A percentile compares a stretch with the other conserved stretches of the same genome.
Conservation (phyloP, 1,140 invertebrate genomes). For the Pachypsylla venusta region DNA sequence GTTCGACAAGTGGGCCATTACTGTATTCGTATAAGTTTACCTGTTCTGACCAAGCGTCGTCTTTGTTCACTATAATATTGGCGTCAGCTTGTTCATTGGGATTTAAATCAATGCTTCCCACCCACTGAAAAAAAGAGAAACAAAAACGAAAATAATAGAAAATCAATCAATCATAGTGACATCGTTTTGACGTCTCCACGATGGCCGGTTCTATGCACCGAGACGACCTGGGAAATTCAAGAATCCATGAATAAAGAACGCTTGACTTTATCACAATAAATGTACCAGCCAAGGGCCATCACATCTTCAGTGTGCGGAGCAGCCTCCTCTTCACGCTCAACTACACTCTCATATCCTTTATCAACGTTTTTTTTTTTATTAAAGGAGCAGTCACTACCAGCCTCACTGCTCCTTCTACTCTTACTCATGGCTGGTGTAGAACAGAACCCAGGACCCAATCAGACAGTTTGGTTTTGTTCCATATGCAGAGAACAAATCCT, state of each 20-base stretch:
- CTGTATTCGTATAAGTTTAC: conserved; percentile 29
- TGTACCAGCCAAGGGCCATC: too few relatives aligned
- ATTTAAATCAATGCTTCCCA: conserved; percentile 79
- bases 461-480: background rate
- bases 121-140: conserved; percentile 53
- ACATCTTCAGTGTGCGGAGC: background rate
- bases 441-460: background rate
- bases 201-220: too few relatives aligned
- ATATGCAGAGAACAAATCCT: background rate
- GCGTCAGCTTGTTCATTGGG: conserved; percentile 79
- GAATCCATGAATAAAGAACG: too few relatives aligned
- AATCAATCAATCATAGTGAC: too few relatives aligned
- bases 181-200: too few relatives aligned
- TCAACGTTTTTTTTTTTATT: background rate
- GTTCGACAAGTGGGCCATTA: conserved; percentile 3
- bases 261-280: too few relatives aligned
- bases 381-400: background rate
- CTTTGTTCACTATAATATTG: conserved; percentile 69
- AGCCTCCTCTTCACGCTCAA: background rate
- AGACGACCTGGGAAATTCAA: too few relatives aligned
- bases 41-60: conserved; percentile 62
- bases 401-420: background rate
- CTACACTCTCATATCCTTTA: background rate
- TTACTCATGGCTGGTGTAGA: background rate
- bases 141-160: background rate